Conservation (phyloP, 2,888 invertebrate species). For the Hydrotaea cyrtoneurina region DNA sequence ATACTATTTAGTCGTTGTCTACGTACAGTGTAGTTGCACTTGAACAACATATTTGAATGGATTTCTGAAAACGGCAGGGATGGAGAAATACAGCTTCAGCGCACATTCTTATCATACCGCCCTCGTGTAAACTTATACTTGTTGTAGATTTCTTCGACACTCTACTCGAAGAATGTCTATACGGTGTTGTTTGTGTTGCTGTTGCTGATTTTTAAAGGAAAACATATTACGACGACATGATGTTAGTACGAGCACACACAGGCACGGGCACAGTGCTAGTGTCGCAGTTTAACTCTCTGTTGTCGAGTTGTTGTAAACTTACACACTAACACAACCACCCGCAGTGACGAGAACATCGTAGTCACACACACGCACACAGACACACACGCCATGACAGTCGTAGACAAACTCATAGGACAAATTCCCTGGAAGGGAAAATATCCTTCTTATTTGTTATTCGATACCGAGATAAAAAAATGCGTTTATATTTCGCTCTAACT, state of each 20-base stretch:
- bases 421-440: slow-evolving; percentile 51
- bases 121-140: slow-evolving; percentile 1
- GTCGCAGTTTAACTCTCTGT: slow-evolving; percentile 50
- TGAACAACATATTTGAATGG: too few species aligned
- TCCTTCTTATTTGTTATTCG: slow-evolving; percentile 60
- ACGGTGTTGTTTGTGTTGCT: slow-evolving; percentile 44
- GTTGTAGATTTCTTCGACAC: background rate
- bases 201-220: slow-evolving; percentile 44
- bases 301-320: background rate
- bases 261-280: slow-evolving; percentile 43
- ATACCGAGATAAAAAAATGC: slow-evolving; percentile 54
- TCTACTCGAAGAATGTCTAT: background rate
- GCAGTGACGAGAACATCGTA: background rate
- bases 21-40: too few species aligned
- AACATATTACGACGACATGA: slow-evolving; percentile 53
- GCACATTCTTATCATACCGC: background rate
- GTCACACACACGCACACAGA: slow-evolving; percentile 4
- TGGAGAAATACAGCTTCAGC: too few species aligned
- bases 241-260: slow-evolving; percentile 27
- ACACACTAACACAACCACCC: background rate
- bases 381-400: background rate
- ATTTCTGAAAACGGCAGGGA: too few species aligned
- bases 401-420: slow-evolving; percentile 30
- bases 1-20: too few species aligned
- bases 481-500: slow-evolving; percentile 32